Evolutionary conservation across 2,113 vertebrate species (phyloP).

Genomic region (Lycaon pictus): DNA sequence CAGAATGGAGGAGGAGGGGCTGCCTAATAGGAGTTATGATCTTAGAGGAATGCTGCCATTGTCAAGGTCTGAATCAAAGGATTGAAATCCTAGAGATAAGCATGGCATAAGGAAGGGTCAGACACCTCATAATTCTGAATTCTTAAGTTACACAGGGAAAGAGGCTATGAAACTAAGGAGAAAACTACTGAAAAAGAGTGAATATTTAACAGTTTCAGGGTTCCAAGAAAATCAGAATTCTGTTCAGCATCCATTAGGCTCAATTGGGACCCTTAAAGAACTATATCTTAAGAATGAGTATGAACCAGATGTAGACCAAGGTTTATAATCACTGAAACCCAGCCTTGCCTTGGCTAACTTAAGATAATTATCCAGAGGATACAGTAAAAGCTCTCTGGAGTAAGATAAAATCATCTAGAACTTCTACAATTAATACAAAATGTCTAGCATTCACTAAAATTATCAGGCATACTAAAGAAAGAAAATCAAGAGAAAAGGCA

Average conservation of each 20-base stretch:
- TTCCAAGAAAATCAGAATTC: neutral
- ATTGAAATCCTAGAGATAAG: neutral
- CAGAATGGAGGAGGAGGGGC: neutral
- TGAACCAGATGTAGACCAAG: neutral
- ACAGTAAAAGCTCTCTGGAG: neutral
- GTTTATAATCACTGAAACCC: neutral
- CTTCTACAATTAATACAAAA: neutral
- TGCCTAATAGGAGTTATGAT: neutral
- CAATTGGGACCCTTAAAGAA: neutral
- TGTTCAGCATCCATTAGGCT: neutral
- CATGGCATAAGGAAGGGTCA: neutral
- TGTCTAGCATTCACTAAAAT: neutral
- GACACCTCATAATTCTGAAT: neutral
- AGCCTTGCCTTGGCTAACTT: neutral
- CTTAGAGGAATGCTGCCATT: neutral
- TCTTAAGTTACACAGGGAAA: neutral
- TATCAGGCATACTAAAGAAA: neutral
- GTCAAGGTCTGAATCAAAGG: neutral
- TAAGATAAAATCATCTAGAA: conserved; percentile 6
- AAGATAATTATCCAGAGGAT: neutral
- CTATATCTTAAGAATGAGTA: neutral
- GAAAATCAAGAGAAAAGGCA: conserved; percentile 7
- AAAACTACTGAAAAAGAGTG: neutral
- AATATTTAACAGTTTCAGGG: neutral
- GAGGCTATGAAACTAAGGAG: neutral